These are phyloP conservation scores for Epinephelus moara DNA, from an alignment of 2,113 vertebrate species.

Conservation along the genomic window DNA sequence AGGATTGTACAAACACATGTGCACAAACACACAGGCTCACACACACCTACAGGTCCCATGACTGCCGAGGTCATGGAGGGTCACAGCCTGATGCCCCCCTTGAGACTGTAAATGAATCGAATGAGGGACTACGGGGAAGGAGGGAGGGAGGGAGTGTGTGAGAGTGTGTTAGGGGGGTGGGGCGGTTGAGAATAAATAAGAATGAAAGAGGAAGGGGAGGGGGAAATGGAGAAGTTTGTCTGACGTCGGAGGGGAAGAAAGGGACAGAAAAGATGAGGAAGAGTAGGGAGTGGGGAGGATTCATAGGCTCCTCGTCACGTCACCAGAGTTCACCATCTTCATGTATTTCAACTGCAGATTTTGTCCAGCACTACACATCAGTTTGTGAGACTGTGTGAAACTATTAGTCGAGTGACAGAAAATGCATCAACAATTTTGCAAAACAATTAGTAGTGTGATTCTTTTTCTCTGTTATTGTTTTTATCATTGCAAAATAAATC, in stretches of 20 bases:
- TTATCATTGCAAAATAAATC: background rate
- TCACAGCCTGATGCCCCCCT: constrained; percentile 37
- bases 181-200: constrained; percentile 7
- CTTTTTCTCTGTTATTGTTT: background rate
- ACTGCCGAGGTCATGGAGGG: constrained; percentile 48
- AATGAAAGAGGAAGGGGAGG: constrained; percentile 8
- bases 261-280: background rate
- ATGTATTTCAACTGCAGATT: background rate
- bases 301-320: background rate
- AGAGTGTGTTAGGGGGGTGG: constrained; percentile 4
- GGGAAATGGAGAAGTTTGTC: constrained; percentile 11
- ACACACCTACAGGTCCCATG: constrained; percentile 4
- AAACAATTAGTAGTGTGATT: no score
- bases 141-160: background rate
- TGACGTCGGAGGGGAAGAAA: constrained; percentile 1
- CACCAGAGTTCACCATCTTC: background rate
- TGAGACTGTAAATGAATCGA: constrained; percentile 60
- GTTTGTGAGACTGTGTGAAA: no score
- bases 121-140: constrained; percentile 15
- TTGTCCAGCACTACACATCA: background rate
- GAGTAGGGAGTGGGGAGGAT: background rate
- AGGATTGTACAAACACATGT: background rate
- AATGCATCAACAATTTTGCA: background rate
- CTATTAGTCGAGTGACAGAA: background rate
- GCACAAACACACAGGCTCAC: background rate